Base-by-base conservation (phyloP, 2,888 invertebrate genomes). In the Drosophila eohydei region DNA sequence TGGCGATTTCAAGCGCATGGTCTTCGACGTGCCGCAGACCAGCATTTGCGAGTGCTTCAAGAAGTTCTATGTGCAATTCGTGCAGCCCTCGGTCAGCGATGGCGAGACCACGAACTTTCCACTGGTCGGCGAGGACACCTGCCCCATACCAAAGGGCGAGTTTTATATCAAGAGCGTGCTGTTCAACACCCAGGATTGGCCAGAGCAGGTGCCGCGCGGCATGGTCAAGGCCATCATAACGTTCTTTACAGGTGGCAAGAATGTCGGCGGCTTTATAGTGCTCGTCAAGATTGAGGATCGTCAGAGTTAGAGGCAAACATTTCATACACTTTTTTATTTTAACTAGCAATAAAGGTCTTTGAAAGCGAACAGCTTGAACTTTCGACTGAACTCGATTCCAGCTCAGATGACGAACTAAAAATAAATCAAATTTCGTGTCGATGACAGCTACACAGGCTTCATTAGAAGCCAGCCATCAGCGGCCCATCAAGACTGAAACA, bases 41-140 rank as follows among this genome's bases (percentile, higher is more conserved):
- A 76, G 74, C 12, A 84, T 91, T 4, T 91, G 91, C 55, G 91
- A 91, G 11, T 90, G 85, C 38, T 86, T 91, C 60, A 83, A 90
- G 16, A 90, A 91, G 50, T 86, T 91, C 55, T 91, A 84, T 26
- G 80, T 80, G 0, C 87, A 90, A 55, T 87, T 91, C 30, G 78
- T 90, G 0, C 90, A 91, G 63, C 90, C 90, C 0, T 89, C 91
- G 0, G 6, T 91, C 4, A 66, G 48, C n/a, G 44, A 71, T 4
- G 90, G 80, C 14, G 89, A 91, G 8, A 83, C 89, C 5, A 83
- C 89, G 0, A 86, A 91, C 46, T 86, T 91, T 14, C 91, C 91
- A 0, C 9, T 66, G 9, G 84, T 91, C 32, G 85, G 83, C 28
- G 91, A 90, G 0, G 76, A 88, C 5, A 68, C 83, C 9, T 91